These are phyloP conservation scores for Cyanoderma ruficeps DNA, from an alignment of 2,113 vertebrate genomes.

Conservation along the genomic window DNA sequence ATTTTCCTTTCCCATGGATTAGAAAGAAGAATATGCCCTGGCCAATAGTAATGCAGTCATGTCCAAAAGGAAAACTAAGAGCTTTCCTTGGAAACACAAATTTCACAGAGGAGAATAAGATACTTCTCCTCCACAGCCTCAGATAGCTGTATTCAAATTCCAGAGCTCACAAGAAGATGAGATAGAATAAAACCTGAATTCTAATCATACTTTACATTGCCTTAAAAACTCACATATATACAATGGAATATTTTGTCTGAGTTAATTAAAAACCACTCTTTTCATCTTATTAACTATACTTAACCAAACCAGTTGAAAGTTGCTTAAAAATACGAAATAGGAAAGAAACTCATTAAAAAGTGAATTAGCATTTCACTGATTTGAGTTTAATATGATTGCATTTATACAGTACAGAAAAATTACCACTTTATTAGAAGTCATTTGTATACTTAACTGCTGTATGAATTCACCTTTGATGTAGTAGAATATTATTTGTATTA, in stretches of 20 bases:
- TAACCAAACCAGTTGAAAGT: slow-evolving; percentile 38
- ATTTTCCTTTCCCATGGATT: not conserved
- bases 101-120: not conserved
- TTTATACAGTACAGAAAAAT: slow-evolving; percentile 50
- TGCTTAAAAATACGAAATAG: slow-evolving; percentile 45
- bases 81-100: not conserved
- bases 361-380: slow-evolving; percentile 52
- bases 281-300: slow-evolving; percentile 45
- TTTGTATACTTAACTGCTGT: slow-evolving; percentile 41
- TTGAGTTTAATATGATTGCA: slow-evolving; percentile 51
- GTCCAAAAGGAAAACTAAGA: not conserved
- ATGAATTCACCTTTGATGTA: slow-evolving; percentile 38
- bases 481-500: slow-evolving; percentile 25
- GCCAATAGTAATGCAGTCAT: not conserved
- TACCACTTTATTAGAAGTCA: slow-evolving; percentile 46
- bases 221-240: not conserved
- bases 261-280: slow-evolving; percentile 30
- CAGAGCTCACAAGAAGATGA: not conserved
- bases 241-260: slow-evolving; percentile 9
- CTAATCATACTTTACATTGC: not conserved
- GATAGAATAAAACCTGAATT: not conserved
- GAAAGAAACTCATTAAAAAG: slow-evolving; percentile 51
- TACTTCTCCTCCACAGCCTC: not conserved
- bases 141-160: not conserved
- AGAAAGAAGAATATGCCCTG: not conserved